A percentile compares a stretch with the other conserved stretches of the same genome.
Conservation (phyloP, 2,113 vertebrate species). For the Caloenas nicobarica region DNA sequence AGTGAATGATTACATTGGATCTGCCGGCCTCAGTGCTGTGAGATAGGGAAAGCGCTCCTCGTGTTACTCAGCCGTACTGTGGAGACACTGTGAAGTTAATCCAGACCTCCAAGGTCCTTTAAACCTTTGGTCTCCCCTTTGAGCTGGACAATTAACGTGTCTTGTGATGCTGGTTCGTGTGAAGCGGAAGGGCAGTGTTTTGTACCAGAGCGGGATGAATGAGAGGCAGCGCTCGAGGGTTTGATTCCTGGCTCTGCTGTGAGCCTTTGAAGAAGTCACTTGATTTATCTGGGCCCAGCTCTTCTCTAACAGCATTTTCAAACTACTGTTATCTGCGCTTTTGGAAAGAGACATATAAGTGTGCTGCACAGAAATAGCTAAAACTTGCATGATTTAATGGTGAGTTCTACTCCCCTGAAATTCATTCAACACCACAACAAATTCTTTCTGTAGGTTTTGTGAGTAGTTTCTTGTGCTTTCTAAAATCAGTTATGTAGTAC, state of each 20-base stretch:
- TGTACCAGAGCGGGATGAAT: slow-evolving; percentile 21
- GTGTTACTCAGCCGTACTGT: neutral
- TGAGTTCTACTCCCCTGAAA: neutral
- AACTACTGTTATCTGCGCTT: neutral
- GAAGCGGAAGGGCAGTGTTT: slow-evolving; percentile 6
- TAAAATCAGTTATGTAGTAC: neutral
- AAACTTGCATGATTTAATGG: neutral
- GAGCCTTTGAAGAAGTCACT: slow-evolving; percentile 49
- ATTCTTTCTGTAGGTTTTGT: neutral
- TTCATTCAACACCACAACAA: neutral
- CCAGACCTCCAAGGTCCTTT: neutral
- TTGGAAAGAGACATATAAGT: neutral
- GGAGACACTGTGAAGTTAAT: neutral
- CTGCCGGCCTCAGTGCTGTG: neutral
- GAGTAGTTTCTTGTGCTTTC: neutral
- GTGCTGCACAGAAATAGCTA: neutral
- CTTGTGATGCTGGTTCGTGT: neutral
- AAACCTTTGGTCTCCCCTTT: slow-evolving; percentile 26
- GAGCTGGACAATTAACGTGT: slow-evolving; percentile 42
- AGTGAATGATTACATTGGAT: neutral
- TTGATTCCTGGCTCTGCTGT: slow-evolving; percentile 25
- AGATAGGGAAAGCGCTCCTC: neutral
- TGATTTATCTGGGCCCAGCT: slow-evolving; percentile 39
- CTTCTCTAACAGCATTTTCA: neutral
- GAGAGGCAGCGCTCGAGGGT: neutral